Base-by-base conservation (phyloP, 1,140 invertebrate species). In the Theocolax elegans region DNA sequence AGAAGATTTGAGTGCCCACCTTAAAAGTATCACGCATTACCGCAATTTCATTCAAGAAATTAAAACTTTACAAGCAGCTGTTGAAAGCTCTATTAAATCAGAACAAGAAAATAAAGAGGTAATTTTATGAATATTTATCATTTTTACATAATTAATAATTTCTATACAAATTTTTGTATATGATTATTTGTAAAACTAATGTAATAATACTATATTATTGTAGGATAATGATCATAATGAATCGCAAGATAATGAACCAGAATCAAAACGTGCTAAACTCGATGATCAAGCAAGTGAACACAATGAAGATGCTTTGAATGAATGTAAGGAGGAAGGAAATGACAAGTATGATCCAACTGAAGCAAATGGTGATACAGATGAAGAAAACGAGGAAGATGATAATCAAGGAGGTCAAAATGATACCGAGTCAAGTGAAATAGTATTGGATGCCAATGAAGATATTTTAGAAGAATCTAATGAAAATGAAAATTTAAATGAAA, bases 11-110 rank as follows among this genome's bases (percentile, higher is more conserved):
- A 77, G 75, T 17, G 81, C 80, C 68, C 85, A 86, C 77, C 67
- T 85, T 25, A 81, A 81, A 23, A 84, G 79, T 12, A 79, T 83
- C 3, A 84, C 83, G 17, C 85, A 86, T 74, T 85, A 84, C 25
- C 79, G 83, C 38, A 85, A 82, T 56, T 86, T 85, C 21, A 76
- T 83, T 10, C 79, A 81, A 38, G 84, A 86, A 73, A 76, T 84
- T 1, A 86, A 85, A 67, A 46, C 76, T 25, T 40, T 81, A 9
- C 80, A 81, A 51, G 72, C 76, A 23, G 66, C 74, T 0, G 72
- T 67, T 48, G 79, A 79, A 60, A 38, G 12, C 27, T 21, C 35
- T 58, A 63, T 73, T 27, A 77, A 80, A 48, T 44, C 49, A 42
- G 77, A 73, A 8, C 75, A 75, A 35, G 76, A 76, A 51, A 66